phyloP scores from a whole-genome alignment of 1,140 invertebrate genomes.

The Cotesia typhae region DNA sequence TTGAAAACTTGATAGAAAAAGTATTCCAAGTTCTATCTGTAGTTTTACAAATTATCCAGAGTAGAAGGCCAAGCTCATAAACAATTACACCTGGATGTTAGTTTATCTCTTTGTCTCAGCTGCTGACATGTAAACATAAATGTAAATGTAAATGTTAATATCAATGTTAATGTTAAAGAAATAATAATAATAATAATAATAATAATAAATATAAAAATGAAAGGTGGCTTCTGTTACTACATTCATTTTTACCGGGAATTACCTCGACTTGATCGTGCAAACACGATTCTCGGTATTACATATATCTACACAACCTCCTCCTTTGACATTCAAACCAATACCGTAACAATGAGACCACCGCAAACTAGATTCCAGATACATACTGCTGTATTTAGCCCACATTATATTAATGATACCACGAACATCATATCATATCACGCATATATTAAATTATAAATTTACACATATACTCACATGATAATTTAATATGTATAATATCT shows the following conservation, averaged over 20 bases:
- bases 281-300: slow-evolving; percentile 16
- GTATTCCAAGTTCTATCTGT: no score
- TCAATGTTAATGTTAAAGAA: neutral
- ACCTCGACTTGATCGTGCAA: neutral
- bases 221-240: slow-evolving; percentile 6
- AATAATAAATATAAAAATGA: slow-evolving; percentile 25
- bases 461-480: no score
- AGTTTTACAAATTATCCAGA: no score
- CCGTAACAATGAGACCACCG: neutral
- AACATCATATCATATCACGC: no score
- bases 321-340: neutral
- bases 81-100: slow-evolving; percentile 7
- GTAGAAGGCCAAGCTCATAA: neutral
- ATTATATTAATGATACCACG: no score
- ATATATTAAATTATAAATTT: no score
- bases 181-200: neutral
- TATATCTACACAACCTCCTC: neutral
- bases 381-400: slow-evolving; percentile 8
- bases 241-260: slow-evolving; percentile 31
- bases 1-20: no score
- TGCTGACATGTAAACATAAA: no score
- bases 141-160: no score
- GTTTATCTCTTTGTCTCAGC: neutral
- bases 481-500: no score
- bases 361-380: neutral